Evolutionary conservation across 35 echinoderm and acorn worm species (phyloP).

Genomic region (Anneissia japonica): DNA sequence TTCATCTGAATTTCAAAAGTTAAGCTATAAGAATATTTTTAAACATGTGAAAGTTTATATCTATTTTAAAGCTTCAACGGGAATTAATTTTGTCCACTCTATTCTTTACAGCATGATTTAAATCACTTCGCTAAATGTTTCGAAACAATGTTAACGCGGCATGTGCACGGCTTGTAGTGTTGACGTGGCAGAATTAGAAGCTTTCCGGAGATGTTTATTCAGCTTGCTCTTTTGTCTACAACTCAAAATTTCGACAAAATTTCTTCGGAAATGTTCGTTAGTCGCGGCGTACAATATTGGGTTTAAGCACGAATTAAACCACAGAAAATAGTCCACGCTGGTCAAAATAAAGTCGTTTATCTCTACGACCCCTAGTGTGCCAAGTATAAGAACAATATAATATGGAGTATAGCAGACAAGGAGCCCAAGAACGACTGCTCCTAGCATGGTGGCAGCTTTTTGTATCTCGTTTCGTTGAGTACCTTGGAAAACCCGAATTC

Average conservation of each 20-base stretch:
- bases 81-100: too few relatives aligned
- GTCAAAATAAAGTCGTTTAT: not conserved
- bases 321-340: slow-evolving; percentile 12
- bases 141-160: too few relatives aligned
- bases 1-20: too few relatives aligned
- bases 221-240: not conserved
- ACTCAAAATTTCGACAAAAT: slow-evolving; percentile 16
- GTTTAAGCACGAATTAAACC: slow-evolving; percentile 31
- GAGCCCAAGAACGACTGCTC: slow-evolving; percentile 20
- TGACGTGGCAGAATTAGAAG: too few relatives aligned
- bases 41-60: too few relatives aligned
- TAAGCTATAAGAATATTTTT: too few relatives aligned
- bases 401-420: slow-evolving; percentile 38
- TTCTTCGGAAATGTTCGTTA: slow-evolving; percentile 18
- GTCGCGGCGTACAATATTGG: slow-evolving; percentile 41
- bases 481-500: not conserved
- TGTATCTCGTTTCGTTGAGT: not conserved
- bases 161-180: too few relatives aligned
- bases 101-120: too few relatives aligned
- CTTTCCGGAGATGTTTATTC: too few relatives aligned
- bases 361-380: not conserved
- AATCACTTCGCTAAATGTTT: too few relatives aligned
- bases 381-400: not conserved
- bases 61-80: too few relatives aligned
- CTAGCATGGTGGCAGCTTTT: slow-evolving; percentile 37